These are phyloP conservation scores for Hypsopygia costalis DNA, from an alignment of 2,888 invertebrate species.

Conservation along the genomic window DNA sequence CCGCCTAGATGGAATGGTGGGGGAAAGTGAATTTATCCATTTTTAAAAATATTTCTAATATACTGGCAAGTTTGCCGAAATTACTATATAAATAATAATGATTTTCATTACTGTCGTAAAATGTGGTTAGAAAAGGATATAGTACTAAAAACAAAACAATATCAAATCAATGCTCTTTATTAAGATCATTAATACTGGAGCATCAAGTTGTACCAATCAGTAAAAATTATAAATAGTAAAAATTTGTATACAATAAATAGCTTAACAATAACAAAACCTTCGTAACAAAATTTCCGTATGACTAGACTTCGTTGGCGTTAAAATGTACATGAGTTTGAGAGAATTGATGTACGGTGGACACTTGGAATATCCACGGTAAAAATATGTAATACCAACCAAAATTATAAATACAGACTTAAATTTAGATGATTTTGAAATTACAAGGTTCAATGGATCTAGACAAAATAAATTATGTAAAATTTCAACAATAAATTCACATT, in stretches of 20 bases:
- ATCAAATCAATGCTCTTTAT: conserved; percentile 64
- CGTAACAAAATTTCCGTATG: conserved; percentile 49
- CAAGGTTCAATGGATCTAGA: no score
- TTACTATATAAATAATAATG: no score
- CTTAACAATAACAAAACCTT: conserved; percentile 58
- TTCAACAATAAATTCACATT: no score
- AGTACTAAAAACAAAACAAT: conserved; percentile 34
- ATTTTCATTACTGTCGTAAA: no score
- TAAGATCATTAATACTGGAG: conserved; percentile 66
- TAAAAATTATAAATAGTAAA: conserved; percentile 64
- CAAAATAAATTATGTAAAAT: no score
- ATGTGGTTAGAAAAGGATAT: no score
- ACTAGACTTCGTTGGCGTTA: conserved; percentile 53
- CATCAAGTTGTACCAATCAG: conserved; percentile 53
- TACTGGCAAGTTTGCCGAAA: no score
- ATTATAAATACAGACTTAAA: conserved; percentile 1
- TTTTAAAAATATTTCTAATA: no score
- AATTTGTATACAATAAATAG: conserved; percentile 70
- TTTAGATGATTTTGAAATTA: background rate
- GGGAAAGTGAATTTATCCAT: no score
- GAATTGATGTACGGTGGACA: conserved; percentile 4
- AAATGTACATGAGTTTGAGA: conserved; percentile 29
- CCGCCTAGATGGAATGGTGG: no score
- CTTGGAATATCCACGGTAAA: conserved; percentile 3
- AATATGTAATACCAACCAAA: background rate